Percentiles rank a stretch among this genome's conserved stretches.
Evolutionary conservation across 2,113 vertebrate genomes (phyloP).

Genomic region (Eulemur macaco): DNA sequence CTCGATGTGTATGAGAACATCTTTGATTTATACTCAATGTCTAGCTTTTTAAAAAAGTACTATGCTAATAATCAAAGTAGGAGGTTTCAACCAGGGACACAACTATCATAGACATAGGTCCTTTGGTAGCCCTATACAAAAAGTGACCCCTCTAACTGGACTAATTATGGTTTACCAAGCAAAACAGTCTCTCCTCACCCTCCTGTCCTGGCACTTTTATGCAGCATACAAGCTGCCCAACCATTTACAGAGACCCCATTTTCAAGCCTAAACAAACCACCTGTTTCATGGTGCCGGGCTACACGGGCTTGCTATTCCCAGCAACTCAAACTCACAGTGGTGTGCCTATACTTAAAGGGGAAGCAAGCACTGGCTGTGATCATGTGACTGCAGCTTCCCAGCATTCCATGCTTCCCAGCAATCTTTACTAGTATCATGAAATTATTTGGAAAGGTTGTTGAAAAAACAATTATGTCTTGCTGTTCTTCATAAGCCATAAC

Average conservation of each 20-base stretch:
- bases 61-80: not conserved
- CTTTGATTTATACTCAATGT: slow-evolving; percentile 24
- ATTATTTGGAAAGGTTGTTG: not conserved
- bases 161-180: not conserved
- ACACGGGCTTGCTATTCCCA: not conserved
- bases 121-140: not conserved
- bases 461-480: not conserved
- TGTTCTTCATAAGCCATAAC: not conserved
- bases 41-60: not conserved
- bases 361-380: not conserved
- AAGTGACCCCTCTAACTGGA: not conserved
- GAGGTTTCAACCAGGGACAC: not conserved
- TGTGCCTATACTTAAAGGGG: not conserved
- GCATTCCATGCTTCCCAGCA: not conserved
- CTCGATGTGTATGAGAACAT: not conserved
- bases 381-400: not conserved
- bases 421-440: not conserved
- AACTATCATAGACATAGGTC: not conserved
- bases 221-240: not conserved
- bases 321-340: not conserved
- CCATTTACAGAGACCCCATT: not conserved
- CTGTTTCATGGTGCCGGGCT: not conserved
- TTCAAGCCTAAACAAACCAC: not conserved
- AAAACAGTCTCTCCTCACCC: not conserved
- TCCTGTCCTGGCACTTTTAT: not conserved